Evolutionary conservation across 2,888 invertebrate genomes (phyloP), one percentile per base, ranked within the genome.

Genomic region (Caenorhabditis afra): DNA sequence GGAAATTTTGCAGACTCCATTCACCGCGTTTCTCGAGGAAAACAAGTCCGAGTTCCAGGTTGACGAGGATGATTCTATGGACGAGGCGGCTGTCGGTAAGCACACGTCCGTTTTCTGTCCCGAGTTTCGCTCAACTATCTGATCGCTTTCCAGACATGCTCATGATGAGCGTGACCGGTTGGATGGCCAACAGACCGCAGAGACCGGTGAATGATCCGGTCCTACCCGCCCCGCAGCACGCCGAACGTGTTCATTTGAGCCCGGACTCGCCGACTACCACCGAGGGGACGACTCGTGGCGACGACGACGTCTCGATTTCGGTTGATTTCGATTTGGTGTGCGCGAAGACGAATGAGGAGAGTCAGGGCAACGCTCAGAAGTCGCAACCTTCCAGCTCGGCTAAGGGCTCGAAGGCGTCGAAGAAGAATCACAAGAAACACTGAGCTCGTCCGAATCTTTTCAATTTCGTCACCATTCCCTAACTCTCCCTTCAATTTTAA

Each of bases 251-350:
- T 18, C 70, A 79, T 55, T 29, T 79, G 23, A 64, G 73, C 7
- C 57, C 79, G 16, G 67, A 67, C 41, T 79, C 79, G 5, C 79
- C 79, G 18, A 74, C 79, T 0, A 64, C 59, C 7, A 70, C 74
- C 4, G 75, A 75, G 47, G 66, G 44, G 20, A 61, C 70, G 7
- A 45, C 61, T 0, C 57, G 41, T 11, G 41, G 41, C 23, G 14
- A 18, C 5, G 78, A 78, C 4, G 79, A 68, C 37, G 59, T 47
- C 4, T 50, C 57, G 12, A 50, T 79, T n/a, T 58, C 79, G 1
- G 73, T 74, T 2, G 74, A 79, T n/a, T 41, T 79, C 22, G 73
- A 73, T 18, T 39, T 78, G 35, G 66, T 59, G 18, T 61, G 59
- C 16, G 22, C 37, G 20, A 59, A 23, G 37, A 53, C 52, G 4